Evolutionary conservation across 2,113 vertebrate genomes (phyloP).

Genomic region (Choloepus hoffmanni): DNA sequence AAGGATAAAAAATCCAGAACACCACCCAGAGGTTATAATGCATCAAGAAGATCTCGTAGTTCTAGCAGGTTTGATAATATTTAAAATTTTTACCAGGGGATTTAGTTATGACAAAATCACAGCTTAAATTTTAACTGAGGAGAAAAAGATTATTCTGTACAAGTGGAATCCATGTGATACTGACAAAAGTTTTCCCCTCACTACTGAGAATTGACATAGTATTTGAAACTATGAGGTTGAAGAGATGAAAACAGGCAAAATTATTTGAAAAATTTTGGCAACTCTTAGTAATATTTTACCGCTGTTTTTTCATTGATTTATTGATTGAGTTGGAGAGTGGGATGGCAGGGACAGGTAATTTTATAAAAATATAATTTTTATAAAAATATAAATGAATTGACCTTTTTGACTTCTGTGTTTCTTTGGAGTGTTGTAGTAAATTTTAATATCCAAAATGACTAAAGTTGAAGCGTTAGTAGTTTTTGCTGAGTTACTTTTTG

Average conservation of each 20-base stretch:
- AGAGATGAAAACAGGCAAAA: background rate
- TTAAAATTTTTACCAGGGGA: constrained; percentile 41
- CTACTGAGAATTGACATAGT: background rate
- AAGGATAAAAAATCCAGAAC: constrained; percentile 91
- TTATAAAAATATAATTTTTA: background rate
- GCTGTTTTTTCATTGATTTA: background rate
- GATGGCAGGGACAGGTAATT: background rate
- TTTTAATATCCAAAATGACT: background rate
- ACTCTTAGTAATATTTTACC: background rate
- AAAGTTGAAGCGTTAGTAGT: background rate
- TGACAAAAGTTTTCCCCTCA: background rate
- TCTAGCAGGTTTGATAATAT: constrained; percentile 90
- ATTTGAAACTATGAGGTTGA: background rate
- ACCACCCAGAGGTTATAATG: constrained; percentile 89
- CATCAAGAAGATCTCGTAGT: constrained; percentile 89
- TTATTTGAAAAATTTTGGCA: constrained; percentile 15
- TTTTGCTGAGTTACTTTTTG: constrained; percentile 55
- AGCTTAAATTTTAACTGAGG: background rate
- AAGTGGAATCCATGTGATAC: background rate
- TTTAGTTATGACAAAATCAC: constrained; percentile 38
- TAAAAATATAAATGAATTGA: background rate
- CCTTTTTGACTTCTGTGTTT: background rate
- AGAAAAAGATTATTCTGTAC: background rate
- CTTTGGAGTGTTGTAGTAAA: constrained; percentile 9
- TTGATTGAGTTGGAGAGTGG: background rate